Evolutionary conservation across 2,888 invertebrate species (phyloP), one percentile per base, ranked within the genome.

Genomic region (Caenorhabditis wallacei): DNA sequence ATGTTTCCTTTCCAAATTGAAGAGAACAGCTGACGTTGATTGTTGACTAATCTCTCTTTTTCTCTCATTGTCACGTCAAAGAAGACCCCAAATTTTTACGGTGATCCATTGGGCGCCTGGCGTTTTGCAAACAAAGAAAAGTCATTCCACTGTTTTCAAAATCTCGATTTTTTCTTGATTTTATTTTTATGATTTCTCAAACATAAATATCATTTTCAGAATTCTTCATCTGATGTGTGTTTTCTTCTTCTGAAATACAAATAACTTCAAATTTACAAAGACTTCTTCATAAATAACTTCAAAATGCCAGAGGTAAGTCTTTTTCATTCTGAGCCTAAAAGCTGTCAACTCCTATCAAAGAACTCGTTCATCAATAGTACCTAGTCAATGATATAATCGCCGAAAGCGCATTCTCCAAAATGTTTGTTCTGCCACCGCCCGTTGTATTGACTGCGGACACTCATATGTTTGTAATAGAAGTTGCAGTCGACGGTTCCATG

Each of bases 21-120:
- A 57, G 57, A 30, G 66, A 80, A 80, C 80, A 80, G 68, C 80
- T 80, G 80, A 80, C 80, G 80, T 68, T 71, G 72, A 72, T 72
- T 80, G 71, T 63, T 54, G 63, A 68, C 68, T 69, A 69, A 78
- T 78, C 66, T 69, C 46, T 75, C 61, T 37, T 54, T 56, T 63
- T 68, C 26, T 53, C 48, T 57, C 63, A 64, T 74, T 74, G 72
- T 63, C 40, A 46, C n/a, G 64, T 61, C 61, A 48, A 13, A 11
- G 22, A 30, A 57, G 43, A 26, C 54, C 66, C 18, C 56, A 22
- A 51, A 75, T 11, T 68, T 69, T 69, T 53, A 76, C 76, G 53
- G 76, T 53, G 76, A 59, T 66, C 59, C 57, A 46, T 11, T 56
- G 37, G 13, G 48, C 63, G 63, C 20, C 72, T 53, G 72, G 24